A percentile compares a stretch with the other conserved stretches of the same genome.
phyloP scores from a whole-genome alignment of 2,888 invertebrate species.

The Allolobophora icterica region DNA sequence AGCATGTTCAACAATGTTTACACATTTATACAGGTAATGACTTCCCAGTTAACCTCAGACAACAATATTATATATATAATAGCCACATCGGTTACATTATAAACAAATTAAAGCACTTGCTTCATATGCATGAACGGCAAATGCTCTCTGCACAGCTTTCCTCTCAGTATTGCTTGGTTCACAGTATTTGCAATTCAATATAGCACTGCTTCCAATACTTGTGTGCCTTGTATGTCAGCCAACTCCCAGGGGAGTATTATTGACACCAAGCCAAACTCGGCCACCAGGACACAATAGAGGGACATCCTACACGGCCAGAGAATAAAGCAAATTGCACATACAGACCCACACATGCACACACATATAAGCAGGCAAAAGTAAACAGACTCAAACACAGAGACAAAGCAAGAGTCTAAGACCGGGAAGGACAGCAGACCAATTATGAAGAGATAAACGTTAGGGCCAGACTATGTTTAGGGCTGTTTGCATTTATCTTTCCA shows the following conservation, averaged over 20 bases:
- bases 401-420: background rate
- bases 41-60: too few species aligned
- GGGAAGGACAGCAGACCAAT: background rate
- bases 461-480: background rate
- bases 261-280: background rate
- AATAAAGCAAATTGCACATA: background rate
- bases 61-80: too few species aligned
- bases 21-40: too few species aligned
- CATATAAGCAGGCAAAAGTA: too few species aligned
- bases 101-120: background rate
- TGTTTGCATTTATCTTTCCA: background rate
- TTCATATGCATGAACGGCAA: background rate
- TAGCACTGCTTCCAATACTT: background rate
- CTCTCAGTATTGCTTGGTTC: background rate
- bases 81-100: background rate
- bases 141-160: background rate
- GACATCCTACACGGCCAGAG: background rate
- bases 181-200: background rate
- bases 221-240: background rate
- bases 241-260: background rate
- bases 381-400: background rate
- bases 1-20: too few species aligned
- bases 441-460: too few species aligned
- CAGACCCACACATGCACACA: background rate
- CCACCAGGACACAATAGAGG: background rate